Base-by-base conservation (phyloP, 2,113 vertebrate species). In the Noctilio leporinus region DNA sequence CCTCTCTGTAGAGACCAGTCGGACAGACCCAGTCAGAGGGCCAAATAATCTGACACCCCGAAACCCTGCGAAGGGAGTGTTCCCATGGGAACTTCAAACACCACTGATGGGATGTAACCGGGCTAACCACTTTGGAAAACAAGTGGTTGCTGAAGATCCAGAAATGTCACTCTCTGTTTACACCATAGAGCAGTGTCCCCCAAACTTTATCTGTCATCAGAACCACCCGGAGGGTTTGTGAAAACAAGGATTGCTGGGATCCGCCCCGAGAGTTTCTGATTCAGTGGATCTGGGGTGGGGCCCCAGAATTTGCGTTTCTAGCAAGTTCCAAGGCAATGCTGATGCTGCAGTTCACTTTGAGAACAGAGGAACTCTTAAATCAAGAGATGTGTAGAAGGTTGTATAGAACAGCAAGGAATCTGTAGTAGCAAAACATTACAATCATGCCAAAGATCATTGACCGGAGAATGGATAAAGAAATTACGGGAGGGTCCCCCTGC, bases 31-130 rank as follows among this genome's bases (percentile, higher is more conserved):
- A 10, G 1, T 3, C 26, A 0, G 7, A 0, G 70, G 7, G 19
- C 75, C 33, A n/a, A 24, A 53, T 19, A 2, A 19, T 38, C 59
- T 15, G 53, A 38, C 38, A 67, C 22, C 17, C 11, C 3, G 3
- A 17, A 53, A 22, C 15, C 64, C 82, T 22, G 5, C 51, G 6
- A 16, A 5, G 35, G 30, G 57, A 8, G 7, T 2, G 15, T 30
- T 3, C 7, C 43, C 14, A 0, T 3, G 30, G n/a, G 77, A 64
- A 30, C 24, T 4, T 38, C 0, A 5, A 7, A 30, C 40, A 12
- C 17, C 7, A 17, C 24, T 24, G 17, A 11, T 1, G 1, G 35
- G 26, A 0, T 4, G 1, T 10, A 28, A 64, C 38, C 0, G 7
- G 22, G 67, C 26, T 43, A 16, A 8, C 24, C 55, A 14, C 51